phyloP scores from a whole-genome alignment of 92 coral and sea anemone species.

The Phenganax marumi region DNA sequence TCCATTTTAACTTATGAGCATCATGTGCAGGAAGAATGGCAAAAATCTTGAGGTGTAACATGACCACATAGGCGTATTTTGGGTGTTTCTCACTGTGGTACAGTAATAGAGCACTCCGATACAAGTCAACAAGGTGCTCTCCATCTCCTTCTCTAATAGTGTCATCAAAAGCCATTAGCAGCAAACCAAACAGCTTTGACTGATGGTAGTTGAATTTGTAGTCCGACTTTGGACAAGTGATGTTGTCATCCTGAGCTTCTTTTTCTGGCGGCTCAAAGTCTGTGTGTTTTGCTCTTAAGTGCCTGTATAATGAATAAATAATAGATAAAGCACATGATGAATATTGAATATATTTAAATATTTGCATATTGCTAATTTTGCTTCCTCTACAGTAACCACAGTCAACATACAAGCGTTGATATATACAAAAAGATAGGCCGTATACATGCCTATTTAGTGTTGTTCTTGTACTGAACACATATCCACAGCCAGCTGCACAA shows the following conservation, averaged over 20 bases:
- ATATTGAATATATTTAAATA: too few species aligned
- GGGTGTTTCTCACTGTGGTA: slow-evolving; percentile 46
- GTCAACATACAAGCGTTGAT: not conserved
- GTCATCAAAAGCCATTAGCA: slow-evolving; percentile 22
- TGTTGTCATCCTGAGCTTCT: not conserved
- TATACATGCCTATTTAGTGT: slow-evolving; percentile 45
- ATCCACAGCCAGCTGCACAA: slow-evolving; percentile 53
- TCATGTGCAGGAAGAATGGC: slow-evolving; percentile 58
- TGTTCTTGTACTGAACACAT: slow-evolving; percentile 49
- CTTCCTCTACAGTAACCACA: not conserved
- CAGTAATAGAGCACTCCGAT: slow-evolving; percentile 56
- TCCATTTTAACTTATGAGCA: slow-evolving; percentile 59
- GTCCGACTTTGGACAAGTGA: slow-evolving; percentile 5
- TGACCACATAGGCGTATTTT: slow-evolving; percentile 40
- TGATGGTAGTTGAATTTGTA: slow-evolving; percentile 41
- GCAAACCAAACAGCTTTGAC: slow-evolving; percentile 26
- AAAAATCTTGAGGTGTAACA: slow-evolving; percentile 38
- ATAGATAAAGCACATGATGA: too few species aligned
- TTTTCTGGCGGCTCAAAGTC: slow-evolving; percentile 22
- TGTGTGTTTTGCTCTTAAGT: slow-evolving; percentile 48
- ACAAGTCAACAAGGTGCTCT: slow-evolving; percentile 47
- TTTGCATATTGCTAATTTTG: not conserved
- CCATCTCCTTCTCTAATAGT: slow-evolving; percentile 49
- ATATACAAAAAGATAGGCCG: not conserved
- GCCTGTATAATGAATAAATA: slow-evolving; percentile 37